Conservation (phyloP, 2,888 invertebrate species). For the Acronicta aceris region DNA sequence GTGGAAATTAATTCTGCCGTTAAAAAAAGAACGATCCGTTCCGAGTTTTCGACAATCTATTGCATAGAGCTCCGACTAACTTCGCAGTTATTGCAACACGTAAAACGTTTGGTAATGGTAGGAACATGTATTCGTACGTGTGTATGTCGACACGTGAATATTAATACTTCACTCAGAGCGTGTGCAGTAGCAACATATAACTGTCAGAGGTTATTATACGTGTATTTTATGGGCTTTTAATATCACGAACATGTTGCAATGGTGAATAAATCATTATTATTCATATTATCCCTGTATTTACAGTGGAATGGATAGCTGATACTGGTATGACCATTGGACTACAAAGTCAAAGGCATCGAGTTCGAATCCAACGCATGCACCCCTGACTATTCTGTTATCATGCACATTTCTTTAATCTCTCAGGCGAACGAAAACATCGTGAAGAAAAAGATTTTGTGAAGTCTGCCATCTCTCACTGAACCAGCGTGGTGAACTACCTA, state of each 20-base stretch:
- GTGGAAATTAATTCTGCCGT: constrained; percentile 80
- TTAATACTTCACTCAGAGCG: constrained; percentile 62
- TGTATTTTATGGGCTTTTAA: constrained; percentile 15
- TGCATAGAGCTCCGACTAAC: constrained; percentile 66
- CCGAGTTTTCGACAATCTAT: constrained; percentile 74
- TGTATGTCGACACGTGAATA: constrained; percentile 59
- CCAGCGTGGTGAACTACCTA: no score
- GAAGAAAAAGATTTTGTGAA: no score
- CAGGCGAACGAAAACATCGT: no score
- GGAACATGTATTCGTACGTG: constrained; percentile 8
- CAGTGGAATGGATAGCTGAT: no score
- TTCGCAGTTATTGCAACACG: constrained; percentile 63
- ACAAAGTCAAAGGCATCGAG: no score
- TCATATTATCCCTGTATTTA: background rate
- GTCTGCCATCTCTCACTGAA: no score
- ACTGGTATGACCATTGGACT: no score
- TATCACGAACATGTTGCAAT: constrained; percentile 11
- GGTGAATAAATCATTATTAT: background rate
- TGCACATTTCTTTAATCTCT: no score
- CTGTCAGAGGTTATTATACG: constrained; percentile 11
- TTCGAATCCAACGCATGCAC: no score
- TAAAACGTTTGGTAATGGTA: constrained; percentile 55
- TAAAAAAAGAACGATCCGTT: constrained; percentile 70
- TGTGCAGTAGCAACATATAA: constrained; percentile 24
- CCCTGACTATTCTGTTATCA: no score